Base-by-base conservation (phyloP, 1,140 invertebrate species). In the Hesperophylax magnus region DNA sequence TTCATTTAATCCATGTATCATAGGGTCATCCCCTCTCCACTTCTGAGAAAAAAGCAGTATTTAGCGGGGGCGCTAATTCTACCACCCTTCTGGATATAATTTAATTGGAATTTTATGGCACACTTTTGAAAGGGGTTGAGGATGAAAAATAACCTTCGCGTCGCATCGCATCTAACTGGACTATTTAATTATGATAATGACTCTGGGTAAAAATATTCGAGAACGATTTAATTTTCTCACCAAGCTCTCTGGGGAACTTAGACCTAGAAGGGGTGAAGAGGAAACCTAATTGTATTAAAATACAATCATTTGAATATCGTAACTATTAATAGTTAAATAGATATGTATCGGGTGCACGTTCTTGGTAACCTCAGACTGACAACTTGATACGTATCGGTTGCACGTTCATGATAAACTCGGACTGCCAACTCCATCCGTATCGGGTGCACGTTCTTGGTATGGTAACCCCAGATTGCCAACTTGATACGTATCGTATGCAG, bases 101-200 rank as follows among this genome's bases (percentile, higher is more conserved):
- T 67, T 67, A 67, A 67, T 67, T 67, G 63, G 31, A 67, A 67
- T 67, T 67, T 67, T 67, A 67, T 67, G 20, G 20, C 61, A 22
- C 61, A 31, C 31, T 67, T 67, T 67, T 14, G 14, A 67, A 24
- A 34, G 63, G 39, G 63, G 22, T 31, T 31, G 2, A n/a, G 63
- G 31, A 17, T 27, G 22, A 67, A 17, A 67, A 67, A 67, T 67
- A n/a, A 67, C 27, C 31, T 67, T 67, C 63, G 8, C 31, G 24
- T 61, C 58, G 8, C 31, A 61, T 61, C 58, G 22, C 24, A 17
- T 18, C 31, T 8, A 27, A 17, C 11, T 18, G 63, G 15, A 6
- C 24, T 39, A 67, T 34, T 67, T 67, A 67, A 67, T 67, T 67
- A 67, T 67, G 63, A 27, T 67, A 67, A 67, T 67, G 63, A 67